Base-by-base conservation (phyloP, 1,140 invertebrate species). In the Psilanteris sp. region DNA sequence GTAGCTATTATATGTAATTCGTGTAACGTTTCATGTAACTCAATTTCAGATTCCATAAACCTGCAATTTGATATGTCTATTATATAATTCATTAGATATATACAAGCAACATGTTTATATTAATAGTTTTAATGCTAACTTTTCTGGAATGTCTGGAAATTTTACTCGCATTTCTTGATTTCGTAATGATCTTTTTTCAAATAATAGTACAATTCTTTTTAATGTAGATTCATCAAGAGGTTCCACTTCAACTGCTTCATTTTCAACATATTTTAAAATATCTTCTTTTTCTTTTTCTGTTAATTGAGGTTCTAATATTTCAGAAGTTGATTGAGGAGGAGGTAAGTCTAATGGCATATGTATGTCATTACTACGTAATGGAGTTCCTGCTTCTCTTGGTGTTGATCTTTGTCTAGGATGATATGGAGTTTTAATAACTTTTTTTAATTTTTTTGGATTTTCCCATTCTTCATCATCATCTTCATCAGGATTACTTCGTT, bases 81-180 rank as follows among this genome's bases (percentile, higher is more conserved):
- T 29, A 1, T 7, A 29, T 3, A 9, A 29, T 9, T 29, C 3
- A 10, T 29, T 9, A 2, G 2, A 20, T 20, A 3, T 20, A 20
- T 3, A 20, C 5, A 20, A 20, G 2, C 5, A 20, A 20, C 5
- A 20, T 7, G 8, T 15, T 6, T 15, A 34, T 14, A 7, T 16
- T 37, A 16, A 16, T 16, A 18, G 9, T 7, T 13, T 10, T 41
- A 13, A 41, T 22, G 32, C 9, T 84, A 88, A 93, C 92, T 98
- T 98, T 84, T 98, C 96, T 27, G 98, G 96, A 78, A 95, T 93
- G 87, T 99, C 98, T 1, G 97, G 95, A 89, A 97, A 99, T 88
- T 99, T 99, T 0, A 99, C 98, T 78, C 98, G 91, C 93, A 98
- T 96, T 90, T 99, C 98, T 84, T 98, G 95, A 86, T 99, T 99